Base-by-base conservation (phyloP, 2,888 invertebrate genomes). In the Caenorhabditis zanzibari region DNA sequence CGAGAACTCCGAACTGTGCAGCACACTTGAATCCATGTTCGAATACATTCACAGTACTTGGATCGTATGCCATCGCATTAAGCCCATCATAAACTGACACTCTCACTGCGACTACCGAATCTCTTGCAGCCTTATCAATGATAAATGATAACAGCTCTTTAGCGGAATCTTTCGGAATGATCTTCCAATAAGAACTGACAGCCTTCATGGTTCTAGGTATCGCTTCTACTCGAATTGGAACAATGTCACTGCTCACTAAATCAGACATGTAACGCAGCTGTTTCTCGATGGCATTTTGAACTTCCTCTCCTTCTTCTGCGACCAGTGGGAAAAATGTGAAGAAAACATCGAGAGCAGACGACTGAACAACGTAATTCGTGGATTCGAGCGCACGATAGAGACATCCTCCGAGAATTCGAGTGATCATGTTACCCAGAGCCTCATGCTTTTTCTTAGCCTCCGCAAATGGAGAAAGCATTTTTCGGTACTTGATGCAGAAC, bases 271-370 rank as follows among this genome's bases (percentile, higher is more conserved):
- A 47, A 6, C 26, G 61, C 35, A 63, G 71, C 41, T 85, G 85
- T 14, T 68, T 59, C 6, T 59, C 80, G 47, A 85, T 35, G 24
- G 38, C 19, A 12, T 61, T 52, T 2, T 41, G 58, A 54, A 69
- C 75, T 0, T 81, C 77, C 7, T 73, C 81, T 12, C 63, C 12
- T 22, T 82, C 79, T 1, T 68, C 64, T 16, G 56, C 80, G 14
- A 80, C 52, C 10, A 85, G 54, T 28, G 85, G 85, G 56, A 73
- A 85, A 22, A 85, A 85, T 44, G 66, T 68, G 73, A 76, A 79
- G n/a, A 85, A 76, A 2, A 81, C 64, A 6, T 74, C 49, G 14
- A 68, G 63, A 2, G 80, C 79, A 0, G 74, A 58, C 12, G 71
- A 32, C n/a, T 77, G 59, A 12, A 85, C 85, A 19, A 80, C 58